phyloP scores from a whole-genome alignment of 2,113 vertebrate genomes.

The Prionailurus bengalensis region DNA sequence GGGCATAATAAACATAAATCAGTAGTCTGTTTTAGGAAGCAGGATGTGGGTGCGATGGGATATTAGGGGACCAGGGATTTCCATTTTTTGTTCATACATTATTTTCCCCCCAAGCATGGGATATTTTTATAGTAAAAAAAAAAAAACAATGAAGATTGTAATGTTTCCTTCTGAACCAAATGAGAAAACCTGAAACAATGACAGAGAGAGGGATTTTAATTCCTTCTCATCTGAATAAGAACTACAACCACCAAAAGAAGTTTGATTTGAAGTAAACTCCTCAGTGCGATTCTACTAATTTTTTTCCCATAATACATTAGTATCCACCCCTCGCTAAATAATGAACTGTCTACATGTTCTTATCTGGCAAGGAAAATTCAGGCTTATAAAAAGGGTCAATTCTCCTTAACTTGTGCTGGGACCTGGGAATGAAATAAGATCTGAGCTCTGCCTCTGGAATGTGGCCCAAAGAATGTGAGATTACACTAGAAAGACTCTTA shows the following conservation, averaged over 20 bases:
- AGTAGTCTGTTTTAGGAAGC: not conserved
- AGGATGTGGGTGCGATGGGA: no score
- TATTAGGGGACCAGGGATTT: not conserved
- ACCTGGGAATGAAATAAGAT: not conserved
- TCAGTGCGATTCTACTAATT: not conserved
- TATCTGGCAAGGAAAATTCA: not conserved
- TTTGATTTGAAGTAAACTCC: not conserved
- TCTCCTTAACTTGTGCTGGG: not conserved
- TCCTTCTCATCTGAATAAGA: not conserved
- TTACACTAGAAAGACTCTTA: not conserved
- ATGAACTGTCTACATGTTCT: not conserved
- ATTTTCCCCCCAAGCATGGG: not conserved
- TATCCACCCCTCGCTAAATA: not conserved
- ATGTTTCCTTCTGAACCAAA: slow-evolving; percentile 3
- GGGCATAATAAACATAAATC: not conserved
- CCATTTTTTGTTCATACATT: not conserved
- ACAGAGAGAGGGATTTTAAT: not conserved
- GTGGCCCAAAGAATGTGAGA: not conserved
- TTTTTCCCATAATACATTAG: not conserved
- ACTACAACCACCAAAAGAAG: not conserved
- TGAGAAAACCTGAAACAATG: not conserved
- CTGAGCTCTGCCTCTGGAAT: not conserved
- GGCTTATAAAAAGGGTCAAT: not conserved
- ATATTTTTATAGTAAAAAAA: not conserved
- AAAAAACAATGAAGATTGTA: not conserved